phyloP scores from a whole-genome alignment of 2,888 invertebrate genomes.

The Trichogramma evanescens region DNA sequence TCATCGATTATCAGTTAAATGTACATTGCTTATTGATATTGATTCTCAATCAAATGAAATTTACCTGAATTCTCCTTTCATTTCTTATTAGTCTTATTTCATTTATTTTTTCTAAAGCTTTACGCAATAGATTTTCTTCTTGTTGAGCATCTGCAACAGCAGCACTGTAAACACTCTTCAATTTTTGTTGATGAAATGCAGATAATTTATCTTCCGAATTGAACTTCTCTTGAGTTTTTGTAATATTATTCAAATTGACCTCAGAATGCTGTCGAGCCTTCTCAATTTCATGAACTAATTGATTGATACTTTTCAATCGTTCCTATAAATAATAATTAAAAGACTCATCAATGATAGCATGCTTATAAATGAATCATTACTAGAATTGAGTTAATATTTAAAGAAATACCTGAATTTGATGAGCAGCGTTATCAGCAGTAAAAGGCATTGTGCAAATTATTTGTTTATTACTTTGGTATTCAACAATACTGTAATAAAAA shows the following conservation, averaged over 20 bases:
- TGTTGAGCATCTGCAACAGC: conserved; percentile 75
- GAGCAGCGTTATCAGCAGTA: conserved; percentile 70
- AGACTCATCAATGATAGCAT: not conserved
- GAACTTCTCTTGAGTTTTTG: conserved; percentile 66
- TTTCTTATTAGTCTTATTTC: conserved; percentile 85
- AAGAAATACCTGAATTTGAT: conserved; percentile 54
- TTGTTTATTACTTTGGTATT: no score
- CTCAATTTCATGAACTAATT: conserved; percentile 74
- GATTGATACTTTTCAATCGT: conserved; percentile 68
- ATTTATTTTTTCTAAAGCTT: conserved; percentile 77
- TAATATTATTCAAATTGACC: conserved; percentile 69
- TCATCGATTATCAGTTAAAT: not conserved
- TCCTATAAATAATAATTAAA: conserved; percentile 54
- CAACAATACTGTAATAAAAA: no score
- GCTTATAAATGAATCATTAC: not conserved
- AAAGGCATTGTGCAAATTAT: conserved; percentile 56
- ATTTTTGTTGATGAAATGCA: conserved; percentile 58
- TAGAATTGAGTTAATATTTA: conserved; percentile 3
- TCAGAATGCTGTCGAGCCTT: conserved; percentile 73
- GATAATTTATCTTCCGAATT: conserved; percentile 52
- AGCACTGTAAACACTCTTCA: conserved; percentile 72
- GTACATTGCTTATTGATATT: not conserved
- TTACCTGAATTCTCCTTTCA: conserved; percentile 74
- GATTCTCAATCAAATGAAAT: not conserved
- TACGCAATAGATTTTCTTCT: conserved; percentile 76